Evolutionary conservation across 2,888 invertebrate species (phyloP).

Genomic region (Odontothrips loti): DNA sequence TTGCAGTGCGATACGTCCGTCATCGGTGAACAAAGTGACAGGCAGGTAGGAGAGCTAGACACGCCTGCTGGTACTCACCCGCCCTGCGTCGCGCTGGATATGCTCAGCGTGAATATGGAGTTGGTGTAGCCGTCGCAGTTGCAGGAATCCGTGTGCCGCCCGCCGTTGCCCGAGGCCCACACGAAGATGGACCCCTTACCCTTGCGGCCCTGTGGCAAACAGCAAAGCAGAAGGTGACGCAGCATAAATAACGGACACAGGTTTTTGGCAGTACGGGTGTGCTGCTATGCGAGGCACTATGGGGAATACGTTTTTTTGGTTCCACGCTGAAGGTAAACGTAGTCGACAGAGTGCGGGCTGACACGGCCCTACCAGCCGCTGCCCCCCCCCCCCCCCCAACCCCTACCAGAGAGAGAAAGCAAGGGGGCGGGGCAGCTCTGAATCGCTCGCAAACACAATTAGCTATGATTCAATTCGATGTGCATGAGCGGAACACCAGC

Average conservation of each 20-base stretch:
- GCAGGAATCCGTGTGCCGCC: slow-evolving; percentile 54
- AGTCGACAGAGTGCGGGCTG: no score
- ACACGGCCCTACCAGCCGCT: neutral
- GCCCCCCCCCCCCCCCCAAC: neutral
- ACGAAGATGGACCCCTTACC: slow-evolving; percentile 54
- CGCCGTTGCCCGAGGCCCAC: slow-evolving; percentile 57
- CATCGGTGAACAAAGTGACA: no score
- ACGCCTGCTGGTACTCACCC: slow-evolving; percentile 44
- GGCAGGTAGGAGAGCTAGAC: no score
- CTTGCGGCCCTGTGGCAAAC: slow-evolving; percentile 48
- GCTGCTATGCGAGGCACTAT: no score
- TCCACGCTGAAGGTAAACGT: no score
- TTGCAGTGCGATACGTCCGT: no score
- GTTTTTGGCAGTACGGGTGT: neutral
- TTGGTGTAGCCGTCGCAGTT: slow-evolving; percentile 64
- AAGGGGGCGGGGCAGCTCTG: neutral
- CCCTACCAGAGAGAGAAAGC: no score
- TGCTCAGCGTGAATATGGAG: slow-evolving; percentile 59
- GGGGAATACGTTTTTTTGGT: no score
- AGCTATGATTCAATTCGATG: slow-evolving; percentile 17
- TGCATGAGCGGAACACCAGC: neutral
- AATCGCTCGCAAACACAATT: slow-evolving; percentile 14
- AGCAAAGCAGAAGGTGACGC: neutral
- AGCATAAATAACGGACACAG: no score
- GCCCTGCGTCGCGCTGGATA: slow-evolving; percentile 57